Base-by-base conservation (phyloP, 1,140 invertebrate genomes). In the Oryzaephilus surinamensis region DNA sequence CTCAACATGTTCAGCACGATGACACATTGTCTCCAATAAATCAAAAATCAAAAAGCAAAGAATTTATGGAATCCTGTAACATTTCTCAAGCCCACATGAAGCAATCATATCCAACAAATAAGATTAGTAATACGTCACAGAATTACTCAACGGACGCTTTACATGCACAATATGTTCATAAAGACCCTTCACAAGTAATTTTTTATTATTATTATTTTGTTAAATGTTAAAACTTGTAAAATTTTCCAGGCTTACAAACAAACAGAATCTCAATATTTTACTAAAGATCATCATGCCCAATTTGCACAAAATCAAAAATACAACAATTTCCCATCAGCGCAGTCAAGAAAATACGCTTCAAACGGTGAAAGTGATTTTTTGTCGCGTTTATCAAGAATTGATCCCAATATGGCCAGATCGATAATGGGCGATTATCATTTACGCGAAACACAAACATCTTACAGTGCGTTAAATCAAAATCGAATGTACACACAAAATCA, bases 31-130 rank as follows among this genome's bases (percentile, higher is more conserved):
- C 48, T 58, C 23, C 46, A 51, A 39, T n/a, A n/a, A n/a, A n/a
- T n/a, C n/a, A n/a, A n/a, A n/a, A n/a, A n/a, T n/a, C n/a, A n/a
- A 58, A 59, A 32, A 49, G 46, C 10, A 58, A 59, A 43, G 46
- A 55, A 8, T 57, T 49, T 33, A 47, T 57, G 45, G 54, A 58
- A 12, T 51, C 57, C 49, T 57, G 55, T 39, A 56, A 48, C 29
- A 45, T 52, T 7, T 39, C 48, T 28, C 51, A 56, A 36, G 34
- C 29, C 6, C 54, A 53, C 33, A 32, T 41, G 37, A 46, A 49
- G 35, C 47, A 42, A 11, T 8, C 28, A 3, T 50, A 46, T 29
- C 35, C 43, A 3, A 40, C 43, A 2, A 45, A 46, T 26, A 23
- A 48, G 16, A 46, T 34, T 18, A 33, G 38, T n/a, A n/a, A n/a